A percentile compares a stretch with the other conserved stretches of the same genome.
These are phyloP conservation scores for Siderastrea radians DNA, from an alignment of 92 coral and sea anemone species.

Conservation along the genomic window DNA sequence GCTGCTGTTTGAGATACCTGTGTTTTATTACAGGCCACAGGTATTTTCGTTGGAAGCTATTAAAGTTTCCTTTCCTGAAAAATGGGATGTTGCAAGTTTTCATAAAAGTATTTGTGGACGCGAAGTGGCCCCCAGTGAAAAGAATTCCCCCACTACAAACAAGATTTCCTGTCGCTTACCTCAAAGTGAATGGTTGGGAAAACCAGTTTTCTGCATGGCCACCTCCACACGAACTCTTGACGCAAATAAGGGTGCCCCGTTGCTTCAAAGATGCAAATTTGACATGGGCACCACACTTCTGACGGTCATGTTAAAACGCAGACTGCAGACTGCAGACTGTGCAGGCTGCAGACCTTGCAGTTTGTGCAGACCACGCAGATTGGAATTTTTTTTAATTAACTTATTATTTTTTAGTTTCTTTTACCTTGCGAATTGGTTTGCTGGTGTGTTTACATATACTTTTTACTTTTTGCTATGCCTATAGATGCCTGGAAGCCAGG, in stretches of 20 bases:
- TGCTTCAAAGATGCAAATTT: slow-evolving; percentile 25
- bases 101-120: neutral
- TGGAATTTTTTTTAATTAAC: too few relatives aligned
- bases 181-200: slow-evolving; percentile 15
- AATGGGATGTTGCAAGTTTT: slow-evolving; percentile 4
- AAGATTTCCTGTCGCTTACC: slow-evolving; percentile 14
- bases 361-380: too few relatives aligned
- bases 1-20: neutral
- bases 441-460: too few relatives aligned
- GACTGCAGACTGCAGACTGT: too few relatives aligned
- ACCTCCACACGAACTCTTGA: neutral
- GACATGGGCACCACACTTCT: slow-evolving; percentile 1
- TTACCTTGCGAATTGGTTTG: too few relatives aligned
- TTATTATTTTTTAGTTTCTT: too few relatives aligned
- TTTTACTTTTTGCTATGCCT: too few relatives aligned
- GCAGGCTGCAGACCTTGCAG: too few relatives aligned
- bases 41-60: slow-evolving; percentile 1
- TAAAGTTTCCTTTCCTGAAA: neutral
- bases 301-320: neutral
- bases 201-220: slow-evolving; percentile 21
- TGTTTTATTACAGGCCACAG: slow-evolving; percentile 29
- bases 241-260: slow-evolving; percentile 3
- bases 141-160: neutral
- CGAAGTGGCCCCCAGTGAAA: slow-evolving; percentile 22
- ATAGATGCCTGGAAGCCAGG: too few relatives aligned